Conservation (phyloP, 2,797 vertebrate genomes). For the Prunella strophiata region DNA sequence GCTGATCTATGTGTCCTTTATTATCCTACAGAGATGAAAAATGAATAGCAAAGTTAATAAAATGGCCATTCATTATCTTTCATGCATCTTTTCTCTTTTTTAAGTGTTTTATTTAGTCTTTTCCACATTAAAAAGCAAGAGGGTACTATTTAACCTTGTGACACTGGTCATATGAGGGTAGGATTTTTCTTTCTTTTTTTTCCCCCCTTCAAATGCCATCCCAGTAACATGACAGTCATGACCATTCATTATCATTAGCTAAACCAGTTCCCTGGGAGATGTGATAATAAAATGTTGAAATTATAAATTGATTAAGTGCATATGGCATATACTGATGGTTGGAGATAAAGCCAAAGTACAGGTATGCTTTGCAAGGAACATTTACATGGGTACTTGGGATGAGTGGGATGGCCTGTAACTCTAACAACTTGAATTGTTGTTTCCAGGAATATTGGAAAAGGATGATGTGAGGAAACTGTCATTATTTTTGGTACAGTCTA, state of each 20-base stretch:
- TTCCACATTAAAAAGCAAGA: conserved; percentile 21
- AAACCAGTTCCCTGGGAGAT: conserved; percentile 46
- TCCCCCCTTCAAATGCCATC: background rate
- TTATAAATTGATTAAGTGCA: conserved; percentile 35
- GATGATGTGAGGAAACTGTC: background rate
- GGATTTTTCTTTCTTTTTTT: background rate
- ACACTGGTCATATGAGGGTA: conserved; percentile 1
- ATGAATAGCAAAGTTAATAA: conserved; percentile 3
- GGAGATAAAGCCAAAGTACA: background rate
- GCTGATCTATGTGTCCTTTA: conserved; percentile 37
- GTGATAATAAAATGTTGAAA: conserved; percentile 25
- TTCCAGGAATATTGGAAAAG: background rate
- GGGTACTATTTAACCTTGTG: background rate
- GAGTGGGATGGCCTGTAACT: background rate
- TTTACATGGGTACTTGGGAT: background rate
- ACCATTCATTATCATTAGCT: conserved; percentile 41
- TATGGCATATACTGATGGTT: background rate
- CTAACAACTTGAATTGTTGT: background rate
- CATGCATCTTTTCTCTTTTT: conserved; percentile 23
- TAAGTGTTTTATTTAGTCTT: conserved; percentile 33
- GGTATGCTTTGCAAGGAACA: background rate
- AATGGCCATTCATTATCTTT: conserved; percentile 10
- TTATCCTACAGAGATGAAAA: conserved; percentile 8
- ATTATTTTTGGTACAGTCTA: background rate
- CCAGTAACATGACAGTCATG: background rate